Evolutionary conservation across 2,888 invertebrate genomes (phyloP), one percentile per base, ranked within the genome.

Genomic region (Osmoderma eremita): DNA sequence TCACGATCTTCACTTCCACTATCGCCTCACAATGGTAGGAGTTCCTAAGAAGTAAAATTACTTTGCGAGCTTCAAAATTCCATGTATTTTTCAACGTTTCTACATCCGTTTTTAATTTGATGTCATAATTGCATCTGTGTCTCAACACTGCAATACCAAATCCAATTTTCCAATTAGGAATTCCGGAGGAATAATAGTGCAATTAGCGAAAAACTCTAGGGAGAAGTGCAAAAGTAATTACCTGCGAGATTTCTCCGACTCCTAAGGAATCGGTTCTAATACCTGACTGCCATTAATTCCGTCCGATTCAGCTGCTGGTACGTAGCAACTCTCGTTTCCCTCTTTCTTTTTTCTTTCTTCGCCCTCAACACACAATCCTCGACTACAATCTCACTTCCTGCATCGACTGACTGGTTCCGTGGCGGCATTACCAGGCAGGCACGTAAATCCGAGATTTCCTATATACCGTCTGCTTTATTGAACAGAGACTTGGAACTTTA

Each of bases 241-340:
- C 58, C 58, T 61, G 17, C n/a, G 48, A 61, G 58, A 61, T 45
- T 45, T 61, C 58, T 45, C 15, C n/a, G 45, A 58, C 58, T 58
- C 58, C 15, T 30, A 39, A 22, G 53, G n/a, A 61, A 61, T 48
- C 45, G 30, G 48, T 48, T 45, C 45, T 61, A 61, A 61, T 61
- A 22, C 58, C 58, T 30, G 45, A 45, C 45, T 61, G 58, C 36
- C 58, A 48, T 61, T 61, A 61, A 61, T 61, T 61, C 58, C 53
- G 22, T 39, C 20, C 20, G 20, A 56, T 56, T 56, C 56, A 22
- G 41, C 36, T 18, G 15, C 45, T 20, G 17, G 42, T 42, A 42
- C 45, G 48, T 3, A 38, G 53, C 6, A 15, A 53, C 17, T 42
- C 3, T 41, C 41, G 36, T 53, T 30, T 24, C 6, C 10, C 6